Base-by-base conservation (phyloP, 2,888 invertebrate species). In the Parelbella ahira region DNA sequence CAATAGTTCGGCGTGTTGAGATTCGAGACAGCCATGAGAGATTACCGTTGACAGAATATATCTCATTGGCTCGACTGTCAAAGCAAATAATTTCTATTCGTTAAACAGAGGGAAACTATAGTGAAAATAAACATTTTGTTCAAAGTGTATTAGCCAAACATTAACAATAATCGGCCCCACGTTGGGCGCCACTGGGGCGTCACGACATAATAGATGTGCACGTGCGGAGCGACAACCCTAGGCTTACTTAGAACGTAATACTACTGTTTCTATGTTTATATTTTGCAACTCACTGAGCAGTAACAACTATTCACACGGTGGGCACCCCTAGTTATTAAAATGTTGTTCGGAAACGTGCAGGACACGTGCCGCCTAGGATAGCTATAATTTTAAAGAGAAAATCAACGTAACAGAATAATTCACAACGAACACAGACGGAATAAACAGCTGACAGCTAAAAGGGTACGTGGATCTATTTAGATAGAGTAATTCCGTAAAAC, bases 181-280 rank as follows among this genome's bases (percentile, higher is more conserved):
- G 57, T 50, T 50, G 62, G 66, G 63, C 66, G 68, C 64, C 69
- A 65, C 23, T 15, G n/a, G n/a, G n/a, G n/a, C n/a, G n/a, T n/a
- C n/a, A n/a, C n/a, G n/a, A n/a, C n/a, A n/a, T 39, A 5, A 20
- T 30, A 52, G 46, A 51, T 54, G 37, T 47, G 48, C 54, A 52
- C 49, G 53, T 48, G 56, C 43, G 50, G 54, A 50, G 51, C 48
- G 56, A 56, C 58, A 44, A 51, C 43, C 49, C 10, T 7, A 18
- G 28, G 45, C 33, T 12, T 51, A 51, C 54, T 59, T 53, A 60
- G 52, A 52, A 55, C 54, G 6, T 57, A 58, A 58, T 59, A 51
- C 58, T 50, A 60, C 54, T 57, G 59, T 64, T 56, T 56, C 61
- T 34, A 65, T 69, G 63, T 73, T 70, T 72, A 67, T 58, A 72